Conservation (phyloP, 2,888 invertebrate genomes). For the Aelia acuminata region DNA sequence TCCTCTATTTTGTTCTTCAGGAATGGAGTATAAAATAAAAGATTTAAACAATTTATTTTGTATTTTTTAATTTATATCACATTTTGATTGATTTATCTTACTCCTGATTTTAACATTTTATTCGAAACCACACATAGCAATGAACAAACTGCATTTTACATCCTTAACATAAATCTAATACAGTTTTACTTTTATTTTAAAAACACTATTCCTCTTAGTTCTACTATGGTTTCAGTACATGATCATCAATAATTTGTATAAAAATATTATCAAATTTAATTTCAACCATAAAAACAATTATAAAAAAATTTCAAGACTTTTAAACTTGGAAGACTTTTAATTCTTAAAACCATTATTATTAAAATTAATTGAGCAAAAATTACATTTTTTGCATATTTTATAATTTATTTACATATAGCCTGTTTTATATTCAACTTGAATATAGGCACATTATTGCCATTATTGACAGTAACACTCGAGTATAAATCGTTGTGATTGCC, state of each 20-base stretch:
- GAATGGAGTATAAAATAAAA: slow-evolving; percentile 21
- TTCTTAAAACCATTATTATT: neutral
- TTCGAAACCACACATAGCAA: neutral
- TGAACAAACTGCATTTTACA: neutral
- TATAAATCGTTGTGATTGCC: neutral
- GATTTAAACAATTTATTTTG: slow-evolving; percentile 9
- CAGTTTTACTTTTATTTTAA: neutral
- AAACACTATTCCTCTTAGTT: neutral
- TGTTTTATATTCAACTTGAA: too few species aligned
- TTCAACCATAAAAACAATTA: neutral
- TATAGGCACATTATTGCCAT: too few species aligned
- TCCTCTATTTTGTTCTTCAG: neutral
- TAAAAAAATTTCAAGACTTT: neutral
- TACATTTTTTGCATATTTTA: neutral
- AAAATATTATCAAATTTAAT: slow-evolving; percentile 10
- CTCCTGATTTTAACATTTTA: neutral
- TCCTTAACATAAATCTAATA: neutral
- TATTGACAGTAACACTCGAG: neutral
- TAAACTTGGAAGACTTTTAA: slow-evolving; percentile 3
- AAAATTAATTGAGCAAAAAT: neutral
- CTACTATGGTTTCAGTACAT: neutral
- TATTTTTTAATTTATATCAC: slow-evolving; percentile 17
- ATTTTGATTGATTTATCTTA: neutral
- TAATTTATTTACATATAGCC: neutral
- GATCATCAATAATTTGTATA: slow-evolving; percentile 28